Conservation (phyloP, 2,888 invertebrate genomes). For the Anaspis maculata region DNA sequence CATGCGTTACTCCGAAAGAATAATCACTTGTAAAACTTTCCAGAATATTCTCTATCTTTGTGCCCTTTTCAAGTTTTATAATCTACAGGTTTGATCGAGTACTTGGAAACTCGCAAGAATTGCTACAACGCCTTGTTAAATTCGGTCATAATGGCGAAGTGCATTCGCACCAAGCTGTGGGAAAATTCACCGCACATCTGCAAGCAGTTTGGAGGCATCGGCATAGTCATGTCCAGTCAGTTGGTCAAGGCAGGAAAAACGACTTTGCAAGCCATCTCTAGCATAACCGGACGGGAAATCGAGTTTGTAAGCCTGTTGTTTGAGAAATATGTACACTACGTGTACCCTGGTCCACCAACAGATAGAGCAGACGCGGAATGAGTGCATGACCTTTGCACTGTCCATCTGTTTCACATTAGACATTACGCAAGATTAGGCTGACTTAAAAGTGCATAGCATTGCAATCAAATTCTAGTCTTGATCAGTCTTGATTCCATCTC, state of each 20-base stretch:
- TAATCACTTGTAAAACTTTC: conserved; percentile 66
- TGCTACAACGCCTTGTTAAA: conserved; percentile 50
- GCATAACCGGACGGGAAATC: conserved; percentile 63
- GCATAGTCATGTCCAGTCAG: conserved; percentile 53
- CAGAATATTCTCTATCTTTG: too few species aligned
- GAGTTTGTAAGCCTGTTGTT: conserved; percentile 49
- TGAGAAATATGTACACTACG: too few species aligned
- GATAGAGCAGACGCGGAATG: too few species aligned
- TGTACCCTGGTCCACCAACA: too few species aligned
- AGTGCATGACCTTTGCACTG: too few species aligned
- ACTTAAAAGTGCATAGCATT: too few species aligned
- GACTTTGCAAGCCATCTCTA: conserved; percentile 53
- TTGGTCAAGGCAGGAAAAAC: conserved; percentile 60
- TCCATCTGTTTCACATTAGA: too few species aligned
- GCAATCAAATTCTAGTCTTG: too few species aligned
- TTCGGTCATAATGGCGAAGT: conserved; percentile 56
- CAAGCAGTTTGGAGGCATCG: conserved; percentile 65
- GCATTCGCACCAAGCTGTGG: conserved; percentile 62
- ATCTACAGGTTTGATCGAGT: conserved; percentile 49
- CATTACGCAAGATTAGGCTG: too few species aligned
- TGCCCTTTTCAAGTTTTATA: background rate
- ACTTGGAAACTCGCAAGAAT: conserved; percentile 41
- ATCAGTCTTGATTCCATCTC: too few species aligned
- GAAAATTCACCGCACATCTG: conserved; percentile 62
- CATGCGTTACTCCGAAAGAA: conserved; percentile 56